phyloP scores from a whole-genome alignment of 2,113 vertebrate genomes.

The Seriola quinqueradiata region DNA sequence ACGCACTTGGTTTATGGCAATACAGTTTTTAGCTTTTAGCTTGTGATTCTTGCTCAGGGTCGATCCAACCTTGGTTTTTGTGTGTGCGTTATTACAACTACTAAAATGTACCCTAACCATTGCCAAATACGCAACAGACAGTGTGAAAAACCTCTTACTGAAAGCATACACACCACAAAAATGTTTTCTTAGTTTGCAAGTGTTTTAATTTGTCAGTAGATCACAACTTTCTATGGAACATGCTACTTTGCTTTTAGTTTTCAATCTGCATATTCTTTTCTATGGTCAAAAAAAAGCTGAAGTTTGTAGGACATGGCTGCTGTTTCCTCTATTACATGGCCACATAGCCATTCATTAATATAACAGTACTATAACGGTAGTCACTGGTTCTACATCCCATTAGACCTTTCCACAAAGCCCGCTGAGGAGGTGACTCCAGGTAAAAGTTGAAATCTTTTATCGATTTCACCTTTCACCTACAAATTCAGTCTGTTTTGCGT shows the following conservation, averaged over 20 bases:
- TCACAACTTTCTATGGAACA: background rate
- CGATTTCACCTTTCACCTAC: too few relatives aligned
- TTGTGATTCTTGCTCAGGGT: background rate
- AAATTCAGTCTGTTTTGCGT: too few relatives aligned
- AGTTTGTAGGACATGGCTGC: background rate
- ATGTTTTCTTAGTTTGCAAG: background rate
- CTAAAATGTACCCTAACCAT: background rate
- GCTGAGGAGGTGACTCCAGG: too few relatives aligned
- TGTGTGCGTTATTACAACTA: background rate
- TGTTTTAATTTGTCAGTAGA: background rate
- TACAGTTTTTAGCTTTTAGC: background rate
- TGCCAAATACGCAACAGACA: background rate
- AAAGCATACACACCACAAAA: background rate
- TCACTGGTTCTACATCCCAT: background rate
- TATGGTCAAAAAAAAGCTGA: constrained; percentile 2
- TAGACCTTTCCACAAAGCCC: background rate
- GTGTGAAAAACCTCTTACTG: background rate
- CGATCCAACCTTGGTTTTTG: background rate
- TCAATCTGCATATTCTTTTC: background rate
- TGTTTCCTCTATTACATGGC: background rate
- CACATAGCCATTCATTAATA: background rate
- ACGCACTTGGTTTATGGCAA: background rate
- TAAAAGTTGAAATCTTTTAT: too few relatives aligned
- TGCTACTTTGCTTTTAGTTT: background rate
- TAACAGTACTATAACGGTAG: background rate